Conservation (phyloP, 2,113 vertebrate species). For the Oryzias melastigma region DNA sequence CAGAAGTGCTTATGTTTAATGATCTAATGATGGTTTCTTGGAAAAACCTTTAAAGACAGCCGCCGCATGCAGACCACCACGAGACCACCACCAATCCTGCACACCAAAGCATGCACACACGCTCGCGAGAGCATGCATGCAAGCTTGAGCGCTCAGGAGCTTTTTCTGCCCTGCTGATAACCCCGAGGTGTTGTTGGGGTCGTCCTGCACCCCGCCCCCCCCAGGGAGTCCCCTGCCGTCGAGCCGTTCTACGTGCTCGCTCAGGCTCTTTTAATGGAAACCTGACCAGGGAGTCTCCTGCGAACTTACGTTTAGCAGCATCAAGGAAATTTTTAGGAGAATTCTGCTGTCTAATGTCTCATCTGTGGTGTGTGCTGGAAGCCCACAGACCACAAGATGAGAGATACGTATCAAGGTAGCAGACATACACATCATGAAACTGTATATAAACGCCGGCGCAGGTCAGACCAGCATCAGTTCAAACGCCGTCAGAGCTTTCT, state of each 20-base stretch:
- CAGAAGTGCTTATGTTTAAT: not conserved
- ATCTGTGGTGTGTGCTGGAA: constrained; percentile 48
- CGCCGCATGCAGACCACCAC: not conserved
- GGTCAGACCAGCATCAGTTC: constrained; percentile 48
- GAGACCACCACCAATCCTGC: not conserved
- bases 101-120: constrained; percentile 4
- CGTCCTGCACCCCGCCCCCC: constrained; percentile 28
- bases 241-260: not conserved
- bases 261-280: constrained; percentile 44
- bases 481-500: not conserved
- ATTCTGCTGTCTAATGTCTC: constrained; percentile 42
- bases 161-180: constrained; percentile 6
- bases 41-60: not conserved
- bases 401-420: constrained; percentile 12
- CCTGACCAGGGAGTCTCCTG: constrained; percentile 60
- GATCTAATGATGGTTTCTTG: not conserved
- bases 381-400: constrained; percentile 68
- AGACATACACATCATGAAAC: constrained; percentile 2
- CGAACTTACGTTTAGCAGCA: constrained; percentile 50
- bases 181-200: not conserved
- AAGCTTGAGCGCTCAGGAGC: constrained; percentile 23
- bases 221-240: constrained; percentile 25
- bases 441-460: constrained; percentile 42
- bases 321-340: constrained; percentile 50
- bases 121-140: not conserved